Evolutionary conservation across 2,888 invertebrate species (phyloP).

Genomic region (Steinernema hermaphroditum): DNA sequence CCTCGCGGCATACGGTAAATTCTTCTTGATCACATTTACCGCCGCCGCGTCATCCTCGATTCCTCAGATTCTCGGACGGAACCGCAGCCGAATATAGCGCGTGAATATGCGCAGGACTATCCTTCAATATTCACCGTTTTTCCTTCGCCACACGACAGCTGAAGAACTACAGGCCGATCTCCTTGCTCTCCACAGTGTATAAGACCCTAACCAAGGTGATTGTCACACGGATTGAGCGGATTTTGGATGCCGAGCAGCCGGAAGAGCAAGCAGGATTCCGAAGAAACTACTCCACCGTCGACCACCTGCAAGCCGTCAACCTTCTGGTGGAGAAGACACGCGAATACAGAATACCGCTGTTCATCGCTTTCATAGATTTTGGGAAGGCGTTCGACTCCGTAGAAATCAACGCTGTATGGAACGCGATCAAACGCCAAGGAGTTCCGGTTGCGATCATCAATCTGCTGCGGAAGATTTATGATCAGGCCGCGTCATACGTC

Average conservation of each 20-base stretch:
- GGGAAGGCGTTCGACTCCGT: conserved; percentile 38
- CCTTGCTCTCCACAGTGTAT: conserved; percentile 33
- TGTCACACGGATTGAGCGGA: conserved; percentile 73
- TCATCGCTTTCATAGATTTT: conserved; percentile 38
- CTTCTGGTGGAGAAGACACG: not conserved
- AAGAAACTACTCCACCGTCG: conserved; percentile 26
- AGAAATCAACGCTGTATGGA: too few relatives aligned
- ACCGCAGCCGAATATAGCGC: too few relatives aligned
- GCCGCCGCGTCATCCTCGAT: too few relatives aligned
- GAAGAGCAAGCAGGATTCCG: conserved; percentile 29
- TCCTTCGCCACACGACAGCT: too few relatives aligned
- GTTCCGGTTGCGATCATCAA: too few relatives aligned
- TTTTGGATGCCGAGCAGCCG: not conserved
- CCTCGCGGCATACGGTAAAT: too few relatives aligned
- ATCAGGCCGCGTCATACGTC: not conserved
- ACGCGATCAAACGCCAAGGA: too few relatives aligned
- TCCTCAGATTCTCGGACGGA: too few relatives aligned
- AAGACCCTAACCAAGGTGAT: conserved; percentile 19
- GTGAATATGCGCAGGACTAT: too few relatives aligned
- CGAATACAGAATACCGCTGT: conserved; percentile 36
- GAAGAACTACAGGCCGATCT: conserved; percentile 38
- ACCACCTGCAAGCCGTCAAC: conserved; percentile 29
- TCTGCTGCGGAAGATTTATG: too few relatives aligned
- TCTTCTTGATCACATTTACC: too few relatives aligned
- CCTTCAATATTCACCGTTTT: too few relatives aligned